Evolutionary conservation across 2,888 invertebrate species (phyloP), one percentile per base, ranked within the genome.

Genomic region (Baronia brevicornis): DNA sequence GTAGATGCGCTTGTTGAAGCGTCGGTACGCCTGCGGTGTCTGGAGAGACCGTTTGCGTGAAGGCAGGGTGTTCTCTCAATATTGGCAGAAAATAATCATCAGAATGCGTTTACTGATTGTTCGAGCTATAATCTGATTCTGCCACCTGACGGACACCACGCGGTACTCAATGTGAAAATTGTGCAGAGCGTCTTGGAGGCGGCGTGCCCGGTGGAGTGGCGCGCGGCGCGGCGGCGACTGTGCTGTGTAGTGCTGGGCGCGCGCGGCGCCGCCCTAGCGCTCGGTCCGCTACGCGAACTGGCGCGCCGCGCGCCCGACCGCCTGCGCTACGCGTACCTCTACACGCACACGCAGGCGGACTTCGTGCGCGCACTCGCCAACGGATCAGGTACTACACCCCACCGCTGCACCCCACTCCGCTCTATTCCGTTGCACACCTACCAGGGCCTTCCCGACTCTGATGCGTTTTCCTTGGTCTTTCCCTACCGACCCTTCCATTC

Each of bases 141-240:
- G 21, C 8, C 7, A n/a, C n/a, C n/a, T n/a, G n/a, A n/a, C n/a
- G n/a, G n/a, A n/a, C n/a, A n/a, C 21, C 21, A 21, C 17, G 4
- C 17, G n/a, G 28, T 28, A 13, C 2, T n/a, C 5, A 3, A 4
- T 7, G 8, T 36, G 7, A 44, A 6, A n/a, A n/a, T n/a, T n/a
- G n/a, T 36, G 2, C 63, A 90, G 89, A 86, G 85, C 31, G 84
- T 92, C 45, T 79, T 96, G 51, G 94, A 95, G 59, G 88, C 91
- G 4, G 87, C 97, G 31, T 98, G 97, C 59, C 97, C 97, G 0
- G 90, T 93, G 35, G 95, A 95, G 66, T 92, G 94, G 89, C 89
- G 93, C 46, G 89, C 91, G 33, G 90, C 39, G 10, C 71, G 77
- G 20, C 73, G 77, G 90, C 96, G 77, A 89, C 94, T 31, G 89